Evolutionary conservation across 2,797 vertebrate genomes (phyloP).

Genomic region (Sebastes glaucus): DNA sequence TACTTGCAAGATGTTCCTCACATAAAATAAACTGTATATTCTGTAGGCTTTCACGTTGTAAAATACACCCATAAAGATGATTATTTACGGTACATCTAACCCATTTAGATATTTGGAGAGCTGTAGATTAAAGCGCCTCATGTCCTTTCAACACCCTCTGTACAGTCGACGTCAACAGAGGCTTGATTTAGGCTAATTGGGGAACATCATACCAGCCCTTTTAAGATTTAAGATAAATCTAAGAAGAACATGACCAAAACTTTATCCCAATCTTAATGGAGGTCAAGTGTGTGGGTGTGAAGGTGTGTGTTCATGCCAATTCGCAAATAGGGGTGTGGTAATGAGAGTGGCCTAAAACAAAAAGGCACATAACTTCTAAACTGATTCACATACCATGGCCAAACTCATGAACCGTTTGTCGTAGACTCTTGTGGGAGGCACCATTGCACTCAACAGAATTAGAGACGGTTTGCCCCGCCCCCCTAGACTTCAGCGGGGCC

Average conservation of each 20-base stretch:
- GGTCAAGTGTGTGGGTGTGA: not conserved
- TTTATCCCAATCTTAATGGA: not conserved
- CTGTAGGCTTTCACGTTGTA: slow-evolving; percentile 15
- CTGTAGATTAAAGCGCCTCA: slow-evolving; percentile 13
- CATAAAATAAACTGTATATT: slow-evolving; percentile 4
- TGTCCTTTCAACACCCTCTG: slow-evolving; percentile 31
- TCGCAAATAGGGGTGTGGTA: too few species aligned
- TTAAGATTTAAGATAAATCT: not conserved
- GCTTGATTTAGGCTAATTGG: slow-evolving; percentile 27
- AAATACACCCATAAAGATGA: slow-evolving; percentile 9
- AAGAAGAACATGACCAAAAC: not conserved
- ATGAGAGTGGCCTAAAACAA: too few species aligned
- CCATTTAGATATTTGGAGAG: slow-evolving; percentile 10
- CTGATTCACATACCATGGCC: too few species aligned
- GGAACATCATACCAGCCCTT: not conserved
- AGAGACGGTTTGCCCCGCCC: too few species aligned
- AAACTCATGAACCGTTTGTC: too few species aligned
- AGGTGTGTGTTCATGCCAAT: too few species aligned
- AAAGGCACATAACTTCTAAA: too few species aligned
- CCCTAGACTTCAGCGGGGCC: too few species aligned
- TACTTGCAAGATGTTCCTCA: not conserved
- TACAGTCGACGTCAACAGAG: not conserved
- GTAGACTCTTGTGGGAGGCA: too few species aligned
- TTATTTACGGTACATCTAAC: slow-evolving; percentile 1
- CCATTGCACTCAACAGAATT: not conserved